These are phyloP conservation scores for Eupelmus urozonus DNA, from an alignment of 2,888 invertebrate species.

Conservation along the genomic window DNA sequence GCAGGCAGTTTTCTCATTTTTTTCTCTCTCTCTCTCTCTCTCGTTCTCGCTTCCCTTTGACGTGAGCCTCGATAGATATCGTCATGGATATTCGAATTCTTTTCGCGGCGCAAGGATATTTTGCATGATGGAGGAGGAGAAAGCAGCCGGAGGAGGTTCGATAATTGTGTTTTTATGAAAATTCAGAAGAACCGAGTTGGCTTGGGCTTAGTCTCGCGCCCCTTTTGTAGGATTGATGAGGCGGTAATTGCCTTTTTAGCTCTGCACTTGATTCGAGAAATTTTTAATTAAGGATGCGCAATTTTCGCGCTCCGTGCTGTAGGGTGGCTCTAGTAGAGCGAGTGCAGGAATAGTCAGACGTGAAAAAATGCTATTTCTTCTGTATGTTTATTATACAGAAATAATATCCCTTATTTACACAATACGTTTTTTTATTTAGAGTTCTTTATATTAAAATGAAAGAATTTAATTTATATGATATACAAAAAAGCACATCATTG, in stretches of 20 bases:
- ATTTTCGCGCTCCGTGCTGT: not conserved
- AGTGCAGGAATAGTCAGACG: not conserved
- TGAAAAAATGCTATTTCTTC: too few relatives aligned
- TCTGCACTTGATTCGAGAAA: not conserved
- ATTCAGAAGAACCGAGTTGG: conserved; percentile 6
- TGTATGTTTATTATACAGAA: too few relatives aligned
- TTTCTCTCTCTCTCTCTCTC: not conserved
- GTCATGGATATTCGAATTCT: conserved; percentile 31
- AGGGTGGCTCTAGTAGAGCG: conserved; percentile 1
- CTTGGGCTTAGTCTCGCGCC: not conserved
- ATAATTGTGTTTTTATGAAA: conserved; percentile 52
- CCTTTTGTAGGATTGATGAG: conserved; percentile 23
- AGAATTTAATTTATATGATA: too few relatives aligned
- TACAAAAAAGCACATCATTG: too few relatives aligned
- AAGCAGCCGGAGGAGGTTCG: not conserved
- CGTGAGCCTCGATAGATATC: conserved; percentile 23
- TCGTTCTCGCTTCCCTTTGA: conserved; percentile 1
- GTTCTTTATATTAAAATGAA: too few relatives aligned
- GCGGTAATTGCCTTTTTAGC: conserved; percentile 15
- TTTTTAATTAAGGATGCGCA: conserved; percentile 33
- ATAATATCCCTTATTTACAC: too few relatives aligned
- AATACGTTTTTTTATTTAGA: too few relatives aligned
- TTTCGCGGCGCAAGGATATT: conserved; percentile 15
- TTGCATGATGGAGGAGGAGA: conserved; percentile 6
- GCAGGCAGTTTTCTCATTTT: not conserved